Evolutionary conservation across 1,140 invertebrate species (phyloP).

Genomic region (Trichoplusia ni): DNA sequence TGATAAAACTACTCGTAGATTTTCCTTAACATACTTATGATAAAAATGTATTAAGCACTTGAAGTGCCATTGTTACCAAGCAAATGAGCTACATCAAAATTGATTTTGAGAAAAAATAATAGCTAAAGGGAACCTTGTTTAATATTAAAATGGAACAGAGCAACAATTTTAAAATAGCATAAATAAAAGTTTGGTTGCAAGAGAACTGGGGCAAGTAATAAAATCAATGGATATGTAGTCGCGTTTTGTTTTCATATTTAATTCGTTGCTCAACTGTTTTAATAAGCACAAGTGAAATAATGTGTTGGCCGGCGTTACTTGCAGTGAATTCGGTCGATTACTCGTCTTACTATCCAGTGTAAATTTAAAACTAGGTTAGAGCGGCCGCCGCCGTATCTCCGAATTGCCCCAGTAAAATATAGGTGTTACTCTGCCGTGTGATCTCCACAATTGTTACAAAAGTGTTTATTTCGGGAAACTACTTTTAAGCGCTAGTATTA

Average conservation of each 20-base stretch:
- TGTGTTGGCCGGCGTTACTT: slow-evolving; percentile 4
- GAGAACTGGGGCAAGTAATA: neutral
- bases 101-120: too few species aligned
- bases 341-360: slow-evolving; percentile 57
- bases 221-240: slow-evolving; percentile 2
- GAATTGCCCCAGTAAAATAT: slow-evolving; percentile 55
- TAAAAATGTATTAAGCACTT: too few species aligned
- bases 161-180: neutral
- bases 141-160: too few species aligned
- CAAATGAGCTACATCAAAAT: too few species aligned
- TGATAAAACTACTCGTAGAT: too few species aligned
- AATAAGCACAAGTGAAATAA: neutral
- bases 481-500: neutral
- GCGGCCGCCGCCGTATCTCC: slow-evolving; percentile 47
- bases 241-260: slow-evolving; percentile 3
- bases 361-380: slow-evolving; percentile 78
- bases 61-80: too few species aligned
- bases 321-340: slow-evolving; percentile 59
- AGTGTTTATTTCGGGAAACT: slow-evolving; percentile 15
- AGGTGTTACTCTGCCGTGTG: slow-evolving; percentile 11
- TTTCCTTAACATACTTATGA: too few species aligned
- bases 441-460: slow-evolving; percentile 5
- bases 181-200: neutral
- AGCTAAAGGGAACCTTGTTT: too few species aligned
- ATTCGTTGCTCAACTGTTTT: neutral